Evolutionary conservation across 2,888 invertebrate genomes (phyloP), one percentile per base, ranked within the genome.

Genomic region (Podotricha telesiphe): DNA sequence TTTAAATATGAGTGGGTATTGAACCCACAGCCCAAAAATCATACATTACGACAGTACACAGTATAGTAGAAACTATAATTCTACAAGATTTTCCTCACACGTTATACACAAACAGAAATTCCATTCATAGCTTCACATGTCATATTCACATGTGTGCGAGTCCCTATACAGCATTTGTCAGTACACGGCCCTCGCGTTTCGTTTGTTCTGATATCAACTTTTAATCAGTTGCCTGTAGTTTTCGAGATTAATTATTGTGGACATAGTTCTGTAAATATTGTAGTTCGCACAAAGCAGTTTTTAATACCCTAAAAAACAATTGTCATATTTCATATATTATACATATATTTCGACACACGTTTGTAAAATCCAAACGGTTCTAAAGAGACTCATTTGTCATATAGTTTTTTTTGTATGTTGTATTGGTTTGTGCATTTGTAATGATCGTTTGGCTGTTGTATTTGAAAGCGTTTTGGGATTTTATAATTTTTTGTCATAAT

Each of bases 141-240:
- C 53, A 28, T 13, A 53, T 17, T n/a, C n/a, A 22, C 34, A 62
- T 19, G 42, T 20, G 47, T 17, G 15, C 28, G 55, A 55, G 45
- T n/a, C 0, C 15, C 17, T 34, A 37, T n/a, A 34, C 53, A 22
- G 15, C n/a, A 53, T 61, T 34, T 48, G 61, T 4, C 53, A 47
- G 34, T 13, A 22, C 19, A 45, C 51, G 28, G 55, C 20, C 19
- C 22, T 8, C 20, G 47, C 20, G 22, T 59, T 67, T 53, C 63
- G 63, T 68, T 64, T 53, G 37, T 34, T 47, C 22, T 28, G 7
- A 48, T 56, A 58, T 50, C 64, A 64, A 68, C 64, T 68, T 68
- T 68, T 58, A 68, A 68, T 48, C 68, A 58, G 68, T 58, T 68
- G 28, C 42, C 19, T 59, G n/a, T 58, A 58, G 56, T 51, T 67